These are phyloP conservation scores for Rhegmatorhina hoffmannsi DNA, from an alignment of 2,113 vertebrate species.

Conservation along the genomic window DNA sequence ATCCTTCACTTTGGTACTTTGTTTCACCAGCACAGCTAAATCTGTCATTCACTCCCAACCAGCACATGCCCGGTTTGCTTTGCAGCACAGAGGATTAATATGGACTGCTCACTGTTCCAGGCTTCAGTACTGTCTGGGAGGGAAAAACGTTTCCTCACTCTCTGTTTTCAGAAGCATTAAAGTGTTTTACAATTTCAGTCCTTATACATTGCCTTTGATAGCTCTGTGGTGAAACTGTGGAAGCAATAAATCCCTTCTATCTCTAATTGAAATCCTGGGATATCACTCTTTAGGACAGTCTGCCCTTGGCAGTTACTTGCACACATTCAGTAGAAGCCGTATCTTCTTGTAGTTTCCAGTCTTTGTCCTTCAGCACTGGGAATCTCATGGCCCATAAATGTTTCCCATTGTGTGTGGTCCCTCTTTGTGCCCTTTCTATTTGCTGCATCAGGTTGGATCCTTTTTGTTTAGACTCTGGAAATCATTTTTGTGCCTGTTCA, in stretches of 20 bases:
- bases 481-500: not conserved
- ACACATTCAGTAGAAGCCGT: not conserved
- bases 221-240: not conserved
- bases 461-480: not conserved
- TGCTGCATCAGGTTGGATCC: not conserved
- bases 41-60: not conserved
- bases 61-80: not conserved
- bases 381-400: not conserved
- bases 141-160: not conserved
- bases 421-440: not conserved
- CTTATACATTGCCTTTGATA: not conserved
- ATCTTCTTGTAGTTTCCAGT: not conserved
- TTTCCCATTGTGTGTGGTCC: not conserved
- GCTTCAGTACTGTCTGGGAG: not conserved
- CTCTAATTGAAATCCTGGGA: conserved; percentile 20
- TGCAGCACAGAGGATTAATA: not conserved
- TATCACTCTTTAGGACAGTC: not conserved
- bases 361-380: not conserved
- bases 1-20: not conserved
- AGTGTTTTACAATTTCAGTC: conserved; percentile 10
- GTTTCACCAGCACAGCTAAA: not conserved
- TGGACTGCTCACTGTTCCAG: not conserved
- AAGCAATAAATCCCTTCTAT: conserved; percentile 9
- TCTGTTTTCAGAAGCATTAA: conserved; percentile 32
- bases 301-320: not conserved